Evolutionary conservation across 1,140 invertebrate genomes (phyloP), one percentile per base, ranked within the genome.

Genomic region (Eumaeus atala): DNA sequence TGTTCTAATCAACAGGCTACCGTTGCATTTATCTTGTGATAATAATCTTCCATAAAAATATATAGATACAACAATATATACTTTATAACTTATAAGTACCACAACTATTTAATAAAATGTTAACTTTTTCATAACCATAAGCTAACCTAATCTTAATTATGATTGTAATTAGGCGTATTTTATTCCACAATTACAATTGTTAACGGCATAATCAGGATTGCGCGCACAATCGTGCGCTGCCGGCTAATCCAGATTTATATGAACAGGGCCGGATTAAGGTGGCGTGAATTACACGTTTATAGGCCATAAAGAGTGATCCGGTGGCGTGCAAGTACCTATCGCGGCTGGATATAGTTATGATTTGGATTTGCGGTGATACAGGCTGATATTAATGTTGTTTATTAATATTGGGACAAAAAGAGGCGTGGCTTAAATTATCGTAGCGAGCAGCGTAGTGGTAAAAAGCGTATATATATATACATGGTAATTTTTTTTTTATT

Each of bases 201-300:
- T 80, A 81, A 82, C 77, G 80, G 75, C 74, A 81, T 84, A 84
- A 86, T 84, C 78, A 78, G 64, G 78, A 67, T 71, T 74, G 73
- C 69, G 59, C 55, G 67, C 59, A 84, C 80, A 83, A 77, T 80
- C 75, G 75, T 66, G 72, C 65, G 75, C 74, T n/a, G 68, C 58
- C 62, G 62, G 77, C 76, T 86, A 86, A 86, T 86, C 83, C 81
- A 82, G 83, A 86, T 86, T 86, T 86, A 86, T 85, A 65, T 56
- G 71, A 66, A 66, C 77, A 73, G 77, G 59, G 57, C 66, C 72
- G 79, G 83, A 84, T 84, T 86, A 84, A 86, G 79, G 83, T 74
- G 76, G 83, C 83, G 83, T 81, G 81, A 83, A 83, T 86, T 84
- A 84, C 79, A 81, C 83, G 70, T 86, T 86, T 86, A 86, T 84